Conservation (phyloP, 2,113 vertebrate genomes). For the Bufo gargarizans region DNA sequence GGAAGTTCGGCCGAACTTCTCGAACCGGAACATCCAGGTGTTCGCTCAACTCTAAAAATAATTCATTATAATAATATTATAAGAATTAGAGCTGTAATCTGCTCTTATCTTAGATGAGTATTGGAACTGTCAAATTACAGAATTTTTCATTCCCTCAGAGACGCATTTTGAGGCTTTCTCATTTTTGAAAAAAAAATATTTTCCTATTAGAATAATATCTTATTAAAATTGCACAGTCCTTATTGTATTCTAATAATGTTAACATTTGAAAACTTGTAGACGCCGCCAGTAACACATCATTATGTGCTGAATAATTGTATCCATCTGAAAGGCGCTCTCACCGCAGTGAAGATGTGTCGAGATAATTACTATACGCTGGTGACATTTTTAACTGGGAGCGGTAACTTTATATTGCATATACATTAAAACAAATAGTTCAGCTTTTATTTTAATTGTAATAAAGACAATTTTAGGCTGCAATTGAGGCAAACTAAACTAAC, state of each 20-base stretch:
- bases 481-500: too few species aligned
- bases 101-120: background rate
- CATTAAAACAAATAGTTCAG: background rate
- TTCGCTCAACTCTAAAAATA: too few species aligned
- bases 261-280: slow-evolving; percentile 28
- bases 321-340: background rate
- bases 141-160: background rate
- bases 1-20: too few species aligned
- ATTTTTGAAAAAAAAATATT: slow-evolving; percentile 23
- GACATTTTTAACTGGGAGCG: slow-evolving; percentile 10
- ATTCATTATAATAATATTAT: slow-evolving; percentile 32
- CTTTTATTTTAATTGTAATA: background rate
- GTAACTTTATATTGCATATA: background rate
- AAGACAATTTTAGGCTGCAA: background rate
- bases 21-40: too few species aligned
- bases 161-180: slow-evolving; percentile 1
- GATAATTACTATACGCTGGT: background rate
- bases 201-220: slow-evolving; percentile 34
- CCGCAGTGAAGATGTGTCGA: background rate
- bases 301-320: background rate
- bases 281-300: background rate
- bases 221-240: background rate
- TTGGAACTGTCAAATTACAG: slow-evolving; percentile 24
- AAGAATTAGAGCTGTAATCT: slow-evolving; percentile 34
- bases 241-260: slow-evolving; percentile 46